Base-by-base conservation (phyloP, 1,140 invertebrate species). In the Melanaphis sacchari region DNA sequence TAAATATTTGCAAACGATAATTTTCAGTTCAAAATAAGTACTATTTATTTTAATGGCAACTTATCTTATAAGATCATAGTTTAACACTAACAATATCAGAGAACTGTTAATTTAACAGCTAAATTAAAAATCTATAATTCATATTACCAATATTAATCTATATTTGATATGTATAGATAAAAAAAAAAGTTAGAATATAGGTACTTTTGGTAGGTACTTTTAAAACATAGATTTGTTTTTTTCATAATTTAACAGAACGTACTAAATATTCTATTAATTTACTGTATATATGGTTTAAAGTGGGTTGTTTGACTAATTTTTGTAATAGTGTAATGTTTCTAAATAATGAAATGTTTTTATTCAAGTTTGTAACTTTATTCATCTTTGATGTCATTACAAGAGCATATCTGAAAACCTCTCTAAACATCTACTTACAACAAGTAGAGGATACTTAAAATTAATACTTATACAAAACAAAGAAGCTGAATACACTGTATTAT, bases 301-400 rank as follows among this genome's bases (percentile, higher is more conserved):
- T 49, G 7, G 15, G 49, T 18, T 36, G 18, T 43, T 46, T 18
- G 21, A 46, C 41, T 87, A 49, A 49, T 87, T 36, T 43, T 8
- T 21, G 21, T 36, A 49, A 46, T 3, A 87, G 36, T 49, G 9
- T 52, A 26, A 52, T 52, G n/a, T 26, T 89, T 38, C n/a, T 38
- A 89, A 38, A 52, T 43, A 88, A 88, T 36, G n/a, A 7, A 21
- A 36, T n/a, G 31, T 36, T 88, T 36, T 36, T 88, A 89, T 52
- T 89, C n/a, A 52, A 89, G 43, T 52, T 26, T 38, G n/a, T 24
- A 52, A 89, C n/a, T 89, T 89, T 89, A 24, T 52, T 49, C 46
- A 22, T 52, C 46, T 52, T 89, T 52, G 46, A 89, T 89, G 46
- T 52, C n/a, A 89, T 52, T 49, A 89, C 22, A 52, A 89, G 49